Evolutionary conservation across 2,797 vertebrate species (phyloP).

Genomic region (Paguma larvata): DNA sequence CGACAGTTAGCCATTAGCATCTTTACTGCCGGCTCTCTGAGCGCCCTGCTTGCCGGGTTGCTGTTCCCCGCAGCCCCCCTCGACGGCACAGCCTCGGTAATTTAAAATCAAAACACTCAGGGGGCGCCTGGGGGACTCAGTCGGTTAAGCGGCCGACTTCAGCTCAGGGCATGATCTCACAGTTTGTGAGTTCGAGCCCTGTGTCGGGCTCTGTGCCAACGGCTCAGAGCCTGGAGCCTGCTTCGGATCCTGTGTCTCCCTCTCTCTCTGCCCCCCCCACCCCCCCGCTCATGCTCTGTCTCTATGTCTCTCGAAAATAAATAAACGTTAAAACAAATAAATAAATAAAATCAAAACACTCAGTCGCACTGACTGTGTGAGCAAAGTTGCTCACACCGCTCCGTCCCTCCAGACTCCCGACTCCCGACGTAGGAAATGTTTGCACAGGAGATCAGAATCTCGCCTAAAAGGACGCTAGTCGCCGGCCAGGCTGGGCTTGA

Average conservation of each 20-base stretch:
- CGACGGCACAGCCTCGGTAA: neutral
- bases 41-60: neutral
- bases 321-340: too few relatives aligned
- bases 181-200: too few relatives aligned
- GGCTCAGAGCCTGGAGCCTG: too few relatives aligned
- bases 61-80: neutral
- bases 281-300: too few relatives aligned
- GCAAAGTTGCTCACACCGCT: neutral
- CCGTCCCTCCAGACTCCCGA: neutral
- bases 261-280: too few relatives aligned
- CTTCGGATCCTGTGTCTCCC: too few relatives aligned
- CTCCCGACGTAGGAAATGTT: neutral
- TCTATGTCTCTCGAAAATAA: too few relatives aligned
- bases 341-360: neutral
- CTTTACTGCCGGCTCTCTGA: neutral
- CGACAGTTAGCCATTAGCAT: too few relatives aligned
- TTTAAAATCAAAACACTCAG: neutral
- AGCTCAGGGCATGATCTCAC: too few relatives aligned
- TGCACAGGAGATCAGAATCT: neutral
- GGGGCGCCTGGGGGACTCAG: too few relatives aligned
- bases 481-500: neutral
- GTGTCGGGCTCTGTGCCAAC: too few relatives aligned
- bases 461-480: neutral
- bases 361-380: neutral
- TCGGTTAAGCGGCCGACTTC: too few relatives aligned